phyloP scores from a whole-genome alignment of 2,888 invertebrate genomes.

The Thecophora atra region DNA sequence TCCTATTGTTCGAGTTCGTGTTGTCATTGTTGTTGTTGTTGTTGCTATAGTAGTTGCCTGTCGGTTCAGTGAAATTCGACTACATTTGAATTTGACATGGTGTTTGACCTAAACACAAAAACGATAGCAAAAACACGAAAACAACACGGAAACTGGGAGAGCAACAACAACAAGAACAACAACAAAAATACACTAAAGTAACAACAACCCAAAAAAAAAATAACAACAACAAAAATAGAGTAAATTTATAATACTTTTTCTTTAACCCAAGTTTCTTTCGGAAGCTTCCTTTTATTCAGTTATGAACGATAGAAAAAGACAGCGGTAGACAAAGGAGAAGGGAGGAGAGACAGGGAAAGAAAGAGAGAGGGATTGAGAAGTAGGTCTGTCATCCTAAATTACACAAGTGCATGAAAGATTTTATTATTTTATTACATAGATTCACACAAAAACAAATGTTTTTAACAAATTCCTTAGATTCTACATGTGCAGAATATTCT shows the following conservation, averaged over 20 bases:
- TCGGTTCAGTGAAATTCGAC: not conserved
- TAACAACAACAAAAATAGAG: not conserved
- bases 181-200: not conserved
- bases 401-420: not conserved
- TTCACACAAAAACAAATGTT: no score
- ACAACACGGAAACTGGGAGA: not conserved
- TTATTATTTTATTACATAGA: no score
- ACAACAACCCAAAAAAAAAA: not conserved
- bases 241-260: not conserved
- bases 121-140: constrained; percentile 15
- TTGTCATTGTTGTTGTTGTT: not conserved
- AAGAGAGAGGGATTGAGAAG: not conserved
- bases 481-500: no score
- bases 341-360: not conserved
- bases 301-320: no score
- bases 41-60: not conserved
- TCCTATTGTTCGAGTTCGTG: not conserved
- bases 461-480: no score
- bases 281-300: not conserved
- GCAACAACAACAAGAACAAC: constrained; percentile 1
- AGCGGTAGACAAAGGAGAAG: not conserved
- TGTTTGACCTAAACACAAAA: constrained; percentile 27
- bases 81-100: constrained; percentile 33
- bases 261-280: not conserved
- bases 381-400: no score